These are phyloP conservation scores for Holcopasites calliopsidis DNA, from an alignment of 1,140 invertebrate species.

Conservation along the genomic window DNA sequence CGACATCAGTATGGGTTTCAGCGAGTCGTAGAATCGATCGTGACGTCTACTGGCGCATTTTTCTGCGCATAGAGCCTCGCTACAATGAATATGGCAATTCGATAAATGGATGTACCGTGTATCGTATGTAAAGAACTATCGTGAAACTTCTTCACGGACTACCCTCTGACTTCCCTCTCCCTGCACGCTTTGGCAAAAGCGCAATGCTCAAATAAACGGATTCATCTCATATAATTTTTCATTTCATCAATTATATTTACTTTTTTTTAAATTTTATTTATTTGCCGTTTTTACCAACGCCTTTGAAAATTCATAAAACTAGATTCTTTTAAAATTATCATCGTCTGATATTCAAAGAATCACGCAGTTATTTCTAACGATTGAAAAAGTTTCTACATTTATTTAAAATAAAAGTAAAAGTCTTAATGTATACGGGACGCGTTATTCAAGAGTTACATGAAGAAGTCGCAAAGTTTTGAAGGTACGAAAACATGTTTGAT, in stretches of 20 bases:
- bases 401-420: too few species aligned
- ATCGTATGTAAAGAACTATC: not conserved
- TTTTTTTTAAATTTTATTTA: not conserved
- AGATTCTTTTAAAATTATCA: too few species aligned
- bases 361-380: too few species aligned
- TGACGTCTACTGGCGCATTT: not conserved
- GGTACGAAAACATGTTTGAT: too few species aligned
- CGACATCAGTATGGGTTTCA: not conserved
- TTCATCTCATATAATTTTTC: not conserved
- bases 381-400: too few species aligned
- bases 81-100: constrained; percentile 18
- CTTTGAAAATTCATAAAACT: too few species aligned
- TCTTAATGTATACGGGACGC: too few species aligned
- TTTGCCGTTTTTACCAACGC: too few species aligned
- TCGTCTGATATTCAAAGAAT: too few species aligned
- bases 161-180: not conserved
- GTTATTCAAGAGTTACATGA: too few species aligned
- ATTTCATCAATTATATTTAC: not conserved
- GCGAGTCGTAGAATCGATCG: not conserved
- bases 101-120: constrained; percentile 25
- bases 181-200: not conserved
- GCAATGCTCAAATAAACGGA: not conserved
- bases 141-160: not conserved
- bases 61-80: not conserved
- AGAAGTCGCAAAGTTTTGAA: too few species aligned